Base-by-base conservation (phyloP, 92 coral and sea anemone genomes). In the Micromussa lordhowensis region DNA sequence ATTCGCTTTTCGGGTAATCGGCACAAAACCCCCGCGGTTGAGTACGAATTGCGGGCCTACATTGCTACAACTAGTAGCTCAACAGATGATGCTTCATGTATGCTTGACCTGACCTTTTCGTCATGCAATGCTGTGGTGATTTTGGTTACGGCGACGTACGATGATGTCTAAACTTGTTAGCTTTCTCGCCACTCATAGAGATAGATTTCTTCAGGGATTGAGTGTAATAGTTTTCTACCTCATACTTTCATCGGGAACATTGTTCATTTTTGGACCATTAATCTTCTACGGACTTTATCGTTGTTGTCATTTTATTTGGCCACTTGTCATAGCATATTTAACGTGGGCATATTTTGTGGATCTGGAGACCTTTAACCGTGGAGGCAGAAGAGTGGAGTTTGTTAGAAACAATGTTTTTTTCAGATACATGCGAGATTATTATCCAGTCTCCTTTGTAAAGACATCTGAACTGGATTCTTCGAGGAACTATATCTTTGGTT, bases 401-500 rank as follows among this genome's bases (percentile, higher is more conserved):
- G 70, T 86, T 14, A 87, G 93, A 85, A 87, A 78, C 44, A 86
- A 68, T 34, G 55, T 63, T 63, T 48, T 91, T 54, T 91, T 88
- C 63, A 82, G 76, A 53, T 82, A 87, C 70, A 76, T 91, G 70
- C 82, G 91, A 36, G 93, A 91, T 76, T 91, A 91, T 54, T 91
- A 64, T 55, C 93, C 93, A 29, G 81, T 91, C 84, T 87, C 81
- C 57, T 85, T 91, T 30, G 77, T 91, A 19, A 91, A 91, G 91
- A 91, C 93, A 26, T 31, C 66, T 0, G 91, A 91, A 36, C 85
- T 91, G n/a, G 87, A 86, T 72, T 85, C 88, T 9, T 14, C 44
- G 3, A 85, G 83, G 57, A 91, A 91, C 68, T 91, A 91, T 73
- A 87, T 91, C 53, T 91, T 91, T 87, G 90, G 93, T 35, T 91